Base-by-base conservation (phyloP, 2,888 invertebrate genomes). In the Plagodis dolabraria region DNA sequence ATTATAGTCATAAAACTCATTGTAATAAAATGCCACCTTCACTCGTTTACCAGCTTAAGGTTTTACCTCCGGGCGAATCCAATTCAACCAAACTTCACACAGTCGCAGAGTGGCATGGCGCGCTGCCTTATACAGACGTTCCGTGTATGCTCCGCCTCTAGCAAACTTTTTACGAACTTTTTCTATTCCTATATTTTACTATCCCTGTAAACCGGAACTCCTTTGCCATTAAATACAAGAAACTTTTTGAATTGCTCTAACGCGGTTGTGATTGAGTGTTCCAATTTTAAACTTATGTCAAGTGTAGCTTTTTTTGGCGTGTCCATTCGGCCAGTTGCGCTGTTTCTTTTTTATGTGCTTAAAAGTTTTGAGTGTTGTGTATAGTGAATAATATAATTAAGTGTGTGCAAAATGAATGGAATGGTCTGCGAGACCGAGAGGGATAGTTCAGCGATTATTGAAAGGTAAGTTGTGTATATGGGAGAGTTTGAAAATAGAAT, bases 391-490 rank as follows among this genome's bases (percentile, higher is more conserved):
- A 64, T 60, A 67, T 68, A 6, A n/a, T 62, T n/a, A 5, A 10
- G 52, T 69, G 63, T 55, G 51, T 60, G 60, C 38, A 70, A 73
- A 63, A 84, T 86, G 86, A 86, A 83, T 70, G 83, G 83, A 64
- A 73, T 83, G 38, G 70, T 77, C 2, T 63, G 75, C 10, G 76
- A 80, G 57, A 60, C 71, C 63, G 82, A 81, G 63, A 71, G 76
- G 54, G 65, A 80, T 67, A 80, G 75, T 73, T 80, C 77, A 68
- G 82, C 79, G 63, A 80, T 81, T 60, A 68, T 75, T 67, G 83
- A 86, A 69, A 78, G 77, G 80, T 77, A 58, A 66, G 65, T 65
- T 63, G 58, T 63, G 59, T 54, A 47, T 47, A 61, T 42, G 44
- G 8, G 38, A 47, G 45, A 47, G 54, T 60, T 60, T 59, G n/a